Percentiles rank a stretch among this genome's conserved stretches.
These are phyloP conservation scores for Triplophysa dalaica DNA, from an alignment of 2,113 vertebrate species.

Conservation along the genomic window DNA sequence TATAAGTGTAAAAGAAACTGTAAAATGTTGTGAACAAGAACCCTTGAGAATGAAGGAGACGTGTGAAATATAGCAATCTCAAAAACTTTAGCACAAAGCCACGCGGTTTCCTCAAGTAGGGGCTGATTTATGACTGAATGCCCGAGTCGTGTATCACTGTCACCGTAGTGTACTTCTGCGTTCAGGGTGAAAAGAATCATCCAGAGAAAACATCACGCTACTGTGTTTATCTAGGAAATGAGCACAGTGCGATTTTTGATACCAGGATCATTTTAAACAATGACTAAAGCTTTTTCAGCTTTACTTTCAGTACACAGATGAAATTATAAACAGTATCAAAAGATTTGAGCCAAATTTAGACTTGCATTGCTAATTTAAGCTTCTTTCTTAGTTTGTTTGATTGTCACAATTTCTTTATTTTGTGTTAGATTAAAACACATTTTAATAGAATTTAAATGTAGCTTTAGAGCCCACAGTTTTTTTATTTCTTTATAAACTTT, in stretches of 20 bases:
- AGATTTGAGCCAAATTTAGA: neutral
- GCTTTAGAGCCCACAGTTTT: too few relatives aligned
- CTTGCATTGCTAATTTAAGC: too few relatives aligned
- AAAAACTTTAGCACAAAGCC: conserved; percentile 30
- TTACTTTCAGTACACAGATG: neutral
- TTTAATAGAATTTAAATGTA: too few relatives aligned
- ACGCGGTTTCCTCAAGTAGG: conserved; percentile 13
- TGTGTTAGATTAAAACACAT: too few relatives aligned
- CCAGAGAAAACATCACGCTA: conserved; percentile 56
- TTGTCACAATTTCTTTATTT: too few relatives aligned
- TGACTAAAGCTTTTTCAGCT: neutral
- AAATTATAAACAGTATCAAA: neutral
- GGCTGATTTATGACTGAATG: conserved; percentile 64
- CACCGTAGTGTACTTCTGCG: conserved; percentile 51
- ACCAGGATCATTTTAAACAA: conserved; percentile 53
- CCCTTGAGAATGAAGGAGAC: conserved; percentile 7
- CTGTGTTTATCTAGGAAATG: conserved; percentile 67
- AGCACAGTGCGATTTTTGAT: conserved; percentile 51
- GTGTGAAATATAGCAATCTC: conserved; percentile 25
- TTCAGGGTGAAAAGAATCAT: conserved; percentile 32
- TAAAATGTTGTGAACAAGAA: conserved; percentile 1
- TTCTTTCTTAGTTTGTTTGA: too few relatives aligned
- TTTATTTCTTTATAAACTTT: too few relatives aligned
- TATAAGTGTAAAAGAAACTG: conserved; percentile 23
- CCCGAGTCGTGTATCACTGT: conserved; percentile 60